Evolutionary conservation across 2,113 vertebrate genomes (phyloP).

Genomic region (Brachionichthys hirsutus): DNA sequence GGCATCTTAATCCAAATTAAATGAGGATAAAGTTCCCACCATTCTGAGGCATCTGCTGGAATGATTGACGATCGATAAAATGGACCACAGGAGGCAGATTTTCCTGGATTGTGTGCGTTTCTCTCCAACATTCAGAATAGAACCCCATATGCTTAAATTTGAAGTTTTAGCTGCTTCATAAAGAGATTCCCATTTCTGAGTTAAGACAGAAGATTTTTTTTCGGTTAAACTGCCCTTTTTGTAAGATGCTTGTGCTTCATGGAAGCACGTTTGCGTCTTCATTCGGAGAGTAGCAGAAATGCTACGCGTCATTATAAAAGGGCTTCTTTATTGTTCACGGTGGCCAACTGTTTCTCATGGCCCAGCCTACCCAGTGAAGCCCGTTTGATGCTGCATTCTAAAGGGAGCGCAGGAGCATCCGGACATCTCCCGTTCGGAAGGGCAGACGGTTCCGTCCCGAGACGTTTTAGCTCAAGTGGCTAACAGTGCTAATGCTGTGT

Average conservation of each 20-base stretch:
- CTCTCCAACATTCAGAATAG: no score
- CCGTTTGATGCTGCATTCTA: constrained; percentile 42
- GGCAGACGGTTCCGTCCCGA: neutral
- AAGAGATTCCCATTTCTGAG: neutral
- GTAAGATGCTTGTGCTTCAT: constrained; percentile 25
- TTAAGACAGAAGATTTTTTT: constrained; percentile 2
- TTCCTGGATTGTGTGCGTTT: no score
- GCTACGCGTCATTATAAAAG: constrained; percentile 30
- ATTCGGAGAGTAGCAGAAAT: constrained; percentile 21
- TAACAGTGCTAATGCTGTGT: constrained; percentile 12
- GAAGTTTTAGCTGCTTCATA: no score
- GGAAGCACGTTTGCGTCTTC: constrained; percentile 29
- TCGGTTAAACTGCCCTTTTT: constrained; percentile 19
- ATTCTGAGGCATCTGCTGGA: no score
- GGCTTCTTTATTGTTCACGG: constrained; percentile 38
- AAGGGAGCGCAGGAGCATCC: constrained; percentile 21
- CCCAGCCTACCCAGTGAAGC: constrained; percentile 44
- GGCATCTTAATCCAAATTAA: no score
- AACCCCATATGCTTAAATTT: no score
- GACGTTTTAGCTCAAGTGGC: constrained; percentile 9
- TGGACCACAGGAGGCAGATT: no score
- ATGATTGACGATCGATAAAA: no score
- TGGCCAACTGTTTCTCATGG: constrained; percentile 48
- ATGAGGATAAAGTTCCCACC: no score
- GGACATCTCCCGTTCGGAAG: constrained; percentile 1